Evolutionary conservation across 2,888 invertebrate genomes (phyloP).

Genomic region (Gibbula magus): DNA sequence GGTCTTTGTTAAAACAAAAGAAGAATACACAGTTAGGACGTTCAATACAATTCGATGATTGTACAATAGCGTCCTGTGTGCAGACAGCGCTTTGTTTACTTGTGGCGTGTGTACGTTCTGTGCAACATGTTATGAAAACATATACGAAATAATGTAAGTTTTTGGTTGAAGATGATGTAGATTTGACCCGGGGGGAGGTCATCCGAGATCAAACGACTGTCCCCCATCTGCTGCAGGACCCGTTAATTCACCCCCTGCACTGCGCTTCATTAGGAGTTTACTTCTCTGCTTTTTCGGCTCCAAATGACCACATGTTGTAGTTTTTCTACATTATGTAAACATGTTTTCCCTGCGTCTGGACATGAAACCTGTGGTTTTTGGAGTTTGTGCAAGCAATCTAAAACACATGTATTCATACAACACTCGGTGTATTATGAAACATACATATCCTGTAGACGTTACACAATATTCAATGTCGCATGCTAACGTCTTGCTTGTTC

Average conservation of each 20-base stretch:
- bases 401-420: neutral
- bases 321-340: neutral
- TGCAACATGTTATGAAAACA: conserved; percentile 17
- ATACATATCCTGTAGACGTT: neutral
- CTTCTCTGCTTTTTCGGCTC: neutral
- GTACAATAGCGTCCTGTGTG: neutral
- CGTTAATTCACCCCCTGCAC: conserved; percentile 14
- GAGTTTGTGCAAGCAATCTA: neutral
- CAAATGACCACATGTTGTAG: neutral
- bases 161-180: neutral
- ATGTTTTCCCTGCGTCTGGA: neutral
- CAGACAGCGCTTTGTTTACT: neutral
- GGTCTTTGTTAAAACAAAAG: conserved; percentile 12
- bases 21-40: neutral
- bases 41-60: conserved; percentile 19
- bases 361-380: neutral
- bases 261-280: conserved; percentile 5
- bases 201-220: neutral
- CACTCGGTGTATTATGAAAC: neutral
- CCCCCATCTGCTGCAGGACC: neutral
- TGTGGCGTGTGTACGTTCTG: conserved; percentile 2
- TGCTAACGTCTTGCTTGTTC: no score
- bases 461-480: no score
- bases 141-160: conserved; percentile 1
- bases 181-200: neutral